A percentile compares a stretch with the other conserved stretches of the same genome.
Evolutionary conservation across 2,113 vertebrate species (phyloP).

Genomic region (Pseudolaguvia tuberculata): DNA sequence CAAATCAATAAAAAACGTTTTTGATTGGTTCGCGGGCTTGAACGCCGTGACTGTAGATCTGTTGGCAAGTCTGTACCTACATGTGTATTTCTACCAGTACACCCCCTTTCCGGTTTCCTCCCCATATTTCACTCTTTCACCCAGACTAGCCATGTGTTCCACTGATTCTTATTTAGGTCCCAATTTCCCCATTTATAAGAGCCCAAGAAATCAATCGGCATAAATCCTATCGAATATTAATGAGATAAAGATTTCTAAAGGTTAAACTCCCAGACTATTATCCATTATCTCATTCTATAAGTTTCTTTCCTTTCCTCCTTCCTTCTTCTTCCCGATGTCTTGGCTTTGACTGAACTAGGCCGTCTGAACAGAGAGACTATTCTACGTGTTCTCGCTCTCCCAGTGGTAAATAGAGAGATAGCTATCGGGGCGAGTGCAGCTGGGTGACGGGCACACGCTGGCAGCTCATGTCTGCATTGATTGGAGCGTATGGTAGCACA

Average conservation of each 20-base stretch:
- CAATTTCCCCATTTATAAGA: slow-evolving; percentile 29
- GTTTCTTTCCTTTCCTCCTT: slow-evolving; percentile 36
- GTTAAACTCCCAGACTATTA: no score
- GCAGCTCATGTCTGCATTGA: slow-evolving; percentile 36
- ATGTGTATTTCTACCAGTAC: slow-evolving; percentile 23
- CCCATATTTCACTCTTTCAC: slow-evolving; percentile 44
- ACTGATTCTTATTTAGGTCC: slow-evolving; percentile 19
- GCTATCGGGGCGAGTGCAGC: slow-evolving; percentile 41
- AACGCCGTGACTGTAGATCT: slow-evolving; percentile 17
- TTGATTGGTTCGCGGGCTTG: slow-evolving; percentile 14
- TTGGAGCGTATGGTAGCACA: slow-evolving; percentile 37
- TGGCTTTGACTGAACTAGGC: slow-evolving; percentile 21
- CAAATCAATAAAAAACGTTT: slow-evolving; percentile 24
- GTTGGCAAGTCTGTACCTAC: slow-evolving; percentile 16
- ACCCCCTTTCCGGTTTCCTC: slow-evolving; percentile 33
- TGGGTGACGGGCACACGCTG: slow-evolving; percentile 37
- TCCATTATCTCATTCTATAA: no score
- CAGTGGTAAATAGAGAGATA: slow-evolving; percentile 25
- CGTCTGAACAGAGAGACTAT: slow-evolving; percentile 38
- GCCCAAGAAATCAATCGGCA: not conserved
- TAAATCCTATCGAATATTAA: not conserved
- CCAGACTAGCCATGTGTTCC: slow-evolving; percentile 41
- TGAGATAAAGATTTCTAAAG: not conserved
- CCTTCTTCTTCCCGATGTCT: slow-evolving; percentile 23
- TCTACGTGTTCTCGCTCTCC: slow-evolving; percentile 22